These are phyloP conservation scores for Acrobasis suavella DNA, from an alignment of 2,888 invertebrate species.

Conservation along the genomic window DNA sequence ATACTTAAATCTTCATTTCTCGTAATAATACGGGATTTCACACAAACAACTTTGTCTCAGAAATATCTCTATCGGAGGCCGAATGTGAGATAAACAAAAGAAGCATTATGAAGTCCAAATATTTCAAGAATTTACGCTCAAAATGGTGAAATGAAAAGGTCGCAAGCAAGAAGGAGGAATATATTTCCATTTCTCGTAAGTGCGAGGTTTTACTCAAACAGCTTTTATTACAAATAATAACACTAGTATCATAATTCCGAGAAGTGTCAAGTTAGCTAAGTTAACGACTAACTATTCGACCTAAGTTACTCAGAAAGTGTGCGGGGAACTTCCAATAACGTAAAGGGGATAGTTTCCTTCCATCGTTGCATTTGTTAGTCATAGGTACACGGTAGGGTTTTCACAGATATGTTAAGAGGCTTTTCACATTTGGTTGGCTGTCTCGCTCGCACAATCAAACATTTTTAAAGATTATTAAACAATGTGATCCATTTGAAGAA, in stretches of 20 bases:
- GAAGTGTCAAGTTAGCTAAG: slow-evolving; percentile 3
- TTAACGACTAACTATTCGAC: slow-evolving; percentile 10
- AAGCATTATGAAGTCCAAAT: slow-evolving; percentile 9
- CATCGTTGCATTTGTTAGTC: slow-evolving; percentile 4
- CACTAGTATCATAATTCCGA: slow-evolving; percentile 3
- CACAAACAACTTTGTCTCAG: not conserved
- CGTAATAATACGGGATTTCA: not conserved
- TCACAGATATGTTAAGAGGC: too few relatives aligned
- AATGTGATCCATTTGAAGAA: too few relatives aligned
- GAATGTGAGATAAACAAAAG: slow-evolving; percentile 12
- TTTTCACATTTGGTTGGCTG: too few relatives aligned
- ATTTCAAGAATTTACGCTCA: slow-evolving; percentile 12
- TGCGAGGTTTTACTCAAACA: not conserved
- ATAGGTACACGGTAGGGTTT: not conserved
- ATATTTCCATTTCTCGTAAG: not conserved
- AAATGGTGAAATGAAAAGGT: not conserved
- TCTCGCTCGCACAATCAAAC: too few relatives aligned
- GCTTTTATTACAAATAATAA: not conserved
- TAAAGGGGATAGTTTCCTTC: slow-evolving; percentile 19
- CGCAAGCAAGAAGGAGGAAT: not conserved
- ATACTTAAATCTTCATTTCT: not conserved
- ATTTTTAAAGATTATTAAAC: too few relatives aligned
- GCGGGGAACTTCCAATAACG: slow-evolving; percentile 18
- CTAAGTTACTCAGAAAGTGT: not conserved
- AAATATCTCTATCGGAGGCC: slow-evolving; percentile 7